Evolutionary conservation across 1,140 invertebrate species (phyloP), one percentile per base, ranked within the genome.

Genomic region (Eulimnadia texana): DNA sequence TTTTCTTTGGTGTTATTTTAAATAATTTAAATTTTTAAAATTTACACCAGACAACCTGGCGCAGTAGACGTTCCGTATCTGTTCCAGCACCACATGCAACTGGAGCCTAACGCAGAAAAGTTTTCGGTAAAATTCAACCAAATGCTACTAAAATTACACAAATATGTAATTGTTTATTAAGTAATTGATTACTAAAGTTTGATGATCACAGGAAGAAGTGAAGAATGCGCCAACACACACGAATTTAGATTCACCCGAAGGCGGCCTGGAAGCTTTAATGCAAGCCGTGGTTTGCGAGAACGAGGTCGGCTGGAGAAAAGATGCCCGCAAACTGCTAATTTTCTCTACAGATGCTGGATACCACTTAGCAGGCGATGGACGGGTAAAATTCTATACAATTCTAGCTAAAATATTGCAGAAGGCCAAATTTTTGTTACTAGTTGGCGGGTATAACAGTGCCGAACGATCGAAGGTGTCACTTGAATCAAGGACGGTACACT

Each of bases 161-260:
- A 24, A 54, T 23, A 1, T 52, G 51, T 13, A 52, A 52, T 52
- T 13, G 19, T 52, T 6, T 16, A 23, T 19, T 59, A 10, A 51
- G 42, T 60, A 9, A 24, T 64, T 65, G 19, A 24, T 51, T 63
- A 28, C 20, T 23, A n/a, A 10, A 13, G n/a, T 13, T 10, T 61
- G 27, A 25, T n/a, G n/a, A n/a, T n/a, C n/a, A n/a, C n/a, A 61
- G 60, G 23, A 60, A 52, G 65, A 74, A 61, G 74, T 63, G n/a
- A 63, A 53, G n/a, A 51, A 25, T 13, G 76, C 78, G 3, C 66
- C 73, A 2, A 77, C 85, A 10, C 86, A 84, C 1, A 78, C 77
- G n/a, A 89, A 88, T 71, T 68, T 84, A 60, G 86, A 89, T 65
- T 69, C 72, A 2, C 85, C 85, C 1, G 87, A 90, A 73, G 86